Conservation (phyloP, 2,888 invertebrate genomes). For the Cryptocephalus moraei region DNA sequence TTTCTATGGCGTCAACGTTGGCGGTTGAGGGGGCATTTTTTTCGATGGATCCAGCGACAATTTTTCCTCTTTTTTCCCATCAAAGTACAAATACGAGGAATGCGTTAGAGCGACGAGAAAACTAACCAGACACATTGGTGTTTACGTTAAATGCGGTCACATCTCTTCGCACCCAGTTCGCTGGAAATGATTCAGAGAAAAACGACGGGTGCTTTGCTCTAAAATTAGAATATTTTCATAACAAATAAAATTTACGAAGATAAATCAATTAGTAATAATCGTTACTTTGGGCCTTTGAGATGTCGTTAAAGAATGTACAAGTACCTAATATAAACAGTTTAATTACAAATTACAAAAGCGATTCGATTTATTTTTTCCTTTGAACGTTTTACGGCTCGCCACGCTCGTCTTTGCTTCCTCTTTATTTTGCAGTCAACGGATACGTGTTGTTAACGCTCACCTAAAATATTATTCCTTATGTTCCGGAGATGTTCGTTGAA, state of each 20-base stretch:
- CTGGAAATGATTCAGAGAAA: conserved; percentile 31
- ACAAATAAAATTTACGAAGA: conserved; percentile 27
- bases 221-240: conserved; percentile 23
- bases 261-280: conserved; percentile 25
- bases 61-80: background rate
- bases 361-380: background rate
- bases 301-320: conserved; percentile 5
- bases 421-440: too few species aligned
- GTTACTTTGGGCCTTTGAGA: conserved; percentile 11
- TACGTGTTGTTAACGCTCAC: too few species aligned
- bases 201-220: conserved; percentile 22
- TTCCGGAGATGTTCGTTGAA: too few species aligned
- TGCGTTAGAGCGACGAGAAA: conserved; percentile 21
- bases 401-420: too few species aligned
- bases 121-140: conserved; percentile 31
- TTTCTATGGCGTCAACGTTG: background rate
- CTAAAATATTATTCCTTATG: too few species aligned
- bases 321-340: background rate
- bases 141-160: conserved; percentile 32
- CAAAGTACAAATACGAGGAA: background rate
- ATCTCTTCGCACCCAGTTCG: conserved; percentile 34
- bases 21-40: background rate
- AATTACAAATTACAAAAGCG: conserved; percentile 25
- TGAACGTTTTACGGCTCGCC: background rate
- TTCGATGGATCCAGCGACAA: background rate